Evolutionary conservation across 2,113 vertebrate species (phyloP).

Genomic region (Marmota monax): DNA sequence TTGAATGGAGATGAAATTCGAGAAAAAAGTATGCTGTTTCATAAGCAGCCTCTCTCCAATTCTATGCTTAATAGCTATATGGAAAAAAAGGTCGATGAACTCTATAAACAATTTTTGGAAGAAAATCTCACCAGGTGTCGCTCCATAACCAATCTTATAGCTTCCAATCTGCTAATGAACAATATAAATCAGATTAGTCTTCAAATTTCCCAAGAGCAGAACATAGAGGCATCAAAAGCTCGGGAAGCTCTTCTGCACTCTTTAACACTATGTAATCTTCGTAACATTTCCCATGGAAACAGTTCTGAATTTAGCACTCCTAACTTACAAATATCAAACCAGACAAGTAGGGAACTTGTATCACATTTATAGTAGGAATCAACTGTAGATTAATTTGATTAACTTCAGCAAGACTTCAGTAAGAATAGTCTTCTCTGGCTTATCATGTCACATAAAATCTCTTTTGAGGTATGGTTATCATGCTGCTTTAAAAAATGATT

Average conservation of each 20-base stretch:
- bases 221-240: conserved; percentile 80
- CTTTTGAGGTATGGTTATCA: background rate
- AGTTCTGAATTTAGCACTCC: conserved; percentile 92
- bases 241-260: conserved; percentile 84
- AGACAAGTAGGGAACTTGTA: conserved; percentile 1
- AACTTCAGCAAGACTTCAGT: background rate
- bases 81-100: conserved; percentile 92
- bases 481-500: background rate
- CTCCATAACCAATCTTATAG: conserved; percentile 89
- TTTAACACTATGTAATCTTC: conserved; percentile 76
- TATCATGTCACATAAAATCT: background rate
- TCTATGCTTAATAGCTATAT: conserved; percentile 92
- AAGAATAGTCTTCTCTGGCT: background rate
- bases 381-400: background rate
- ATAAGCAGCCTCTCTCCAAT: conserved; percentile 91
- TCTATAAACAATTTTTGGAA: conserved; percentile 94
- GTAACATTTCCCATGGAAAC: conserved; percentile 78
- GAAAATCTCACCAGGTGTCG: conserved; percentile 90
- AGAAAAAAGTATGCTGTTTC: conserved; percentile 87
- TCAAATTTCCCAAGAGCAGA: conserved; percentile 86
- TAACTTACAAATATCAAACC: conserved; percentile 91
- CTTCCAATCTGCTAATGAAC: conserved; percentile 87
- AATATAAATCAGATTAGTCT: conserved; percentile 86
- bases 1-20: conserved; percentile 82
- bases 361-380: background rate